phyloP scores from a whole-genome alignment of 2,797 vertebrate genomes.

The Pseudocheirus occidentalis region DNA sequence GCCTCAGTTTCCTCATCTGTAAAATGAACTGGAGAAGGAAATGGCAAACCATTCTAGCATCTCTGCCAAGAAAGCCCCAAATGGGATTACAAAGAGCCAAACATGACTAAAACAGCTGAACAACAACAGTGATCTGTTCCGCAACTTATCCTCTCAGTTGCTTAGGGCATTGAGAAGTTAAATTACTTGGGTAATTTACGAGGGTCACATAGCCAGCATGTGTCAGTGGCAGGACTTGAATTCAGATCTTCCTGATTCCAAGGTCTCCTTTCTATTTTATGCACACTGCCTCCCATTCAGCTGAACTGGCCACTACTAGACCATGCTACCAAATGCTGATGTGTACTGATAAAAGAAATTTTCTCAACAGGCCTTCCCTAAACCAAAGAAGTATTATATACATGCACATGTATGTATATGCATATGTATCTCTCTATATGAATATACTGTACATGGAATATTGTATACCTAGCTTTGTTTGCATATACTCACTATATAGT shows the following conservation, averaged over 20 bases:
- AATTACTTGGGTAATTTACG: neutral
- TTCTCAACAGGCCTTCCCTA: neutral
- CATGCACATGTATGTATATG: neutral
- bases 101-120: neutral
- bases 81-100: neutral
- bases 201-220: neutral
- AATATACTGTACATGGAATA: neutral
- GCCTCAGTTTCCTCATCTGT: neutral
- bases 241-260: neutral
- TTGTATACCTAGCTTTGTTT: neutral
- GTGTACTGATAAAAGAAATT: neutral
- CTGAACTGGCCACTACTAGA: neutral
- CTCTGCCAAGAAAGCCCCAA: neutral
- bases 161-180: neutral
- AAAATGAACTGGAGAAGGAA: neutral
- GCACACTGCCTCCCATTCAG: neutral
- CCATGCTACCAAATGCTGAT: neutral
- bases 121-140: neutral
- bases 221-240: neutral
- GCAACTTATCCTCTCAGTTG: neutral
- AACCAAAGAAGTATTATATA: neutral
- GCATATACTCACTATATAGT: neutral
- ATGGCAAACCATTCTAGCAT: neutral
- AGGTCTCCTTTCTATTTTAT: neutral
- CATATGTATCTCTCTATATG: neutral